These are phyloP conservation scores for Myotis brandtii DNA, from an alignment of 2,113 vertebrate species.

Conservation along the genomic window DNA sequence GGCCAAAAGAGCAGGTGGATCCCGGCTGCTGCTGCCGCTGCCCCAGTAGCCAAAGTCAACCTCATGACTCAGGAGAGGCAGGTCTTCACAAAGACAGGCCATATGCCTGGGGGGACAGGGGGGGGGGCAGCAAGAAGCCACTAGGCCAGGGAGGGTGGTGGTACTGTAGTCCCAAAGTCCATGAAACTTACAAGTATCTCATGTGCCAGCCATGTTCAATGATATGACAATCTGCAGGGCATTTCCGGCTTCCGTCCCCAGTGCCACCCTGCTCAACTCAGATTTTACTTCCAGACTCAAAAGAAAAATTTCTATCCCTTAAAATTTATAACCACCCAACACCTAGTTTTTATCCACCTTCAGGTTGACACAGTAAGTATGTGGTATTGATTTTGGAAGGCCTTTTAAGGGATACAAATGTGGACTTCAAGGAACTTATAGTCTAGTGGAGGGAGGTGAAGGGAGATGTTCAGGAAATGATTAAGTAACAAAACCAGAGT, in stretches of 20 bases:
- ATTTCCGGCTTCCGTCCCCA: neutral
- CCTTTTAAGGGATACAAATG: neutral
- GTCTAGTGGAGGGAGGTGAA: neutral
- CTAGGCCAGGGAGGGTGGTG: neutral
- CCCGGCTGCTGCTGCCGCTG: slow-evolving; percentile 13
- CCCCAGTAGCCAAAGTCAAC: neutral
- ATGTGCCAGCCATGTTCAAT: neutral
- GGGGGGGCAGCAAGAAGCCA: neutral
- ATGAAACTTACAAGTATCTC: neutral
- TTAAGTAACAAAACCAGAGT: neutral
- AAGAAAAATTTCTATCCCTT: slow-evolving; percentile 22
- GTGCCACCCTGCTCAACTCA: neutral
- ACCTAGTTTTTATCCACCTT: neutral
- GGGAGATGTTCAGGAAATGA: slow-evolving; percentile 9
- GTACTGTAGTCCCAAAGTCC: neutral
- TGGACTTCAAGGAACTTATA: neutral
- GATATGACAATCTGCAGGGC: neutral
- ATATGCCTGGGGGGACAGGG: neutral
- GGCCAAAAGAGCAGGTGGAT: slow-evolving; percentile 23
- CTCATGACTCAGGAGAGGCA: neutral
- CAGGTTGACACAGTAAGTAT: neutral
- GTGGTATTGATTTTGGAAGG: slow-evolving; percentile 10
- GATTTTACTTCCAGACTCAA: neutral
- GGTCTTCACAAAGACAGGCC: neutral
- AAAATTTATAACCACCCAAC: neutral